phyloP scores from a whole-genome alignment of 2,888 invertebrate genomes.

The Sesia bembeciformis region DNA sequence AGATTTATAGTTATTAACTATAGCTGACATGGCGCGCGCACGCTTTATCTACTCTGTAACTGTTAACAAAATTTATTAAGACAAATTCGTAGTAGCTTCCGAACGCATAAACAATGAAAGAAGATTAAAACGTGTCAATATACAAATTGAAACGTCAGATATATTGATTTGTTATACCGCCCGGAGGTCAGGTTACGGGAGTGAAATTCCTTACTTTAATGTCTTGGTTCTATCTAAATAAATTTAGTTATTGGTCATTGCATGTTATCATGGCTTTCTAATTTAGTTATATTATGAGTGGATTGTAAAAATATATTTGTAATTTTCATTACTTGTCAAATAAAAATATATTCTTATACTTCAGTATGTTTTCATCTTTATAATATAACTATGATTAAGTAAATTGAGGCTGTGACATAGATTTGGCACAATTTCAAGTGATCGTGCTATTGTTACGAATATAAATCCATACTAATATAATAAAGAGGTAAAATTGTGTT shows the following conservation, averaged over 20 bases:
- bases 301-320: no score
- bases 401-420: no score
- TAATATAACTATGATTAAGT: no score
- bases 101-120: conserved; percentile 58
- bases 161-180: conserved; percentile 59
- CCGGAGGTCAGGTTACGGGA: conserved; percentile 34
- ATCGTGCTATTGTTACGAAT: no score
- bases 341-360: no score
- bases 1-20: conserved; percentile 57
- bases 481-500: no score
- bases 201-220: conserved; percentile 23
- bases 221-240: conserved; percentile 25
- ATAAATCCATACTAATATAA: no score
- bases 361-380: no score
- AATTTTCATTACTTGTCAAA: no score
- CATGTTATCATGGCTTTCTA: background rate
- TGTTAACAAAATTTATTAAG: conserved; percentile 42
- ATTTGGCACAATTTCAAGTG: no score
- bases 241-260: conserved; percentile 21
- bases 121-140: conserved; percentile 69
- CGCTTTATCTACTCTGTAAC: conserved; percentile 18
- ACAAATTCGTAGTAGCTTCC: conserved; percentile 48
- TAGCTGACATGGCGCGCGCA: conserved; percentile 20
- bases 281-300: background rate
- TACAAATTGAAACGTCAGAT: conserved; percentile 67